Evolutionary conservation across 2,888 invertebrate species (phyloP), one percentile per base, ranked within the genome.

Genomic region (Drosophila rellima): DNA sequence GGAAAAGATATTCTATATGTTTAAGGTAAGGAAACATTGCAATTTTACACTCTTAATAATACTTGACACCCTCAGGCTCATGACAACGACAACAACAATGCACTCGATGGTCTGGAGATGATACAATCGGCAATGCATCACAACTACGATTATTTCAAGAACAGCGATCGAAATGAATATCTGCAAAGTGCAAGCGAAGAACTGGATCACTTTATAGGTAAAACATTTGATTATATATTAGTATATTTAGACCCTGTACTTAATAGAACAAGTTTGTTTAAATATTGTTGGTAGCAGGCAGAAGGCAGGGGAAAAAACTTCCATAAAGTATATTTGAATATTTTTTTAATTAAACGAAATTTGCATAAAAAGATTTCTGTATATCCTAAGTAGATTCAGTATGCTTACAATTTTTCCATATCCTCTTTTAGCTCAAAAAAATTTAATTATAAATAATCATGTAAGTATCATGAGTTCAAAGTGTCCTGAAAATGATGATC

Each of bases 71-170:
- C 26, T 35, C 48, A 93, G 91, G 90, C 96, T 17, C 98, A 98
- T 86, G 98, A 98, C 91, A 96, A 95, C 74, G 98, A 98, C 91
- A 96, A 96, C 90, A 98, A 98, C 91, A 96, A 96, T 1, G 96
- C 96, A 88, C 93, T 98, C 67, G 98, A 98, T 91, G 98, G 98
- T 0, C 93, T 98, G 67, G 98, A 98, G 93, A 95, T 98, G 88
- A 93, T 98, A 56, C 94, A 95, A 92, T 95, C 93, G 6, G 93
- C 92, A 15, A 88, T 92, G 62, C 93, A 93, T 78, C 95, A 95
- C 66, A 94, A 95, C 40, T 94, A 95, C 44, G 93, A 94, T 39
- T 92, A 93, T 8, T 93, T 91, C 26, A 90, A 90, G 42, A 91
- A 90, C 62, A 63, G 77, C 20, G 91, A 92, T 20, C 78, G 88